These are phyloP conservation scores for Calycopis cecrops DNA, from an alignment of 1,140 invertebrate genomes.

Conservation along the genomic window DNA sequence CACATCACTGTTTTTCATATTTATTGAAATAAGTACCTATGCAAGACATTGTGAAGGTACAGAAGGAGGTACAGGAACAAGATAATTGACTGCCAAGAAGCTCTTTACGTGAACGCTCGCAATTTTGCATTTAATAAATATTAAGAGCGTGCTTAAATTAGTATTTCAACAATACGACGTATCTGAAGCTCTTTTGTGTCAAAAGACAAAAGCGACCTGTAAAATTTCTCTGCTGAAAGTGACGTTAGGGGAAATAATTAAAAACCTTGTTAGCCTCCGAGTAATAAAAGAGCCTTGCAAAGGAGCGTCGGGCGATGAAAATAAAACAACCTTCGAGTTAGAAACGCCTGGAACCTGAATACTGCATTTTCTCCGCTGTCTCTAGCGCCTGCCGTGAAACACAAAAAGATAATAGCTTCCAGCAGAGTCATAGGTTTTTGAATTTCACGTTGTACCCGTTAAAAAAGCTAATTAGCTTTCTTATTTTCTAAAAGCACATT, in stretches of 20 bases:
- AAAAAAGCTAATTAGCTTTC: constrained; percentile 4
- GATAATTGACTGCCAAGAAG: too few relatives aligned
- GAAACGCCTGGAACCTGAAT: constrained; percentile 53
- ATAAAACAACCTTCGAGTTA: constrained; percentile 53
- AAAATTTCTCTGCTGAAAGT: constrained; percentile 48
- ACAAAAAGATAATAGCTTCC: constrained; percentile 43
- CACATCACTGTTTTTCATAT: too few relatives aligned
- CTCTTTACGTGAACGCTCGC: background rate
- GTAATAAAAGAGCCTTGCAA: constrained; percentile 62
- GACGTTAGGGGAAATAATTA: constrained; percentile 72
- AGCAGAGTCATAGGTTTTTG: constrained; percentile 3
- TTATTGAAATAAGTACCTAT: too few relatives aligned
- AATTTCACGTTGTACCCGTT: background rate
- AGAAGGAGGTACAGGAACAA: too few relatives aligned
- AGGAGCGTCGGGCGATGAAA: constrained; percentile 55
- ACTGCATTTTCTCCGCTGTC: constrained; percentile 64
- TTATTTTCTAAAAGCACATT: background rate
- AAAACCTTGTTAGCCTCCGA: constrained; percentile 69
- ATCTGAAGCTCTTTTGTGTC: constrained; percentile 13
- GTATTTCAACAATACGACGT: constrained; percentile 9
- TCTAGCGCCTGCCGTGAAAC: constrained; percentile 62
- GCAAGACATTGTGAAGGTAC: too few relatives aligned
- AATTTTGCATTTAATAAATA: background rate
- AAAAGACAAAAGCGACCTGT: constrained; percentile 34
- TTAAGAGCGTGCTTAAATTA: background rate